A percentile compares a stretch with the other conserved stretches of the same genome.
Conservation (phyloP, 2,888 invertebrate species). For the Euzetes globulus region DNA sequence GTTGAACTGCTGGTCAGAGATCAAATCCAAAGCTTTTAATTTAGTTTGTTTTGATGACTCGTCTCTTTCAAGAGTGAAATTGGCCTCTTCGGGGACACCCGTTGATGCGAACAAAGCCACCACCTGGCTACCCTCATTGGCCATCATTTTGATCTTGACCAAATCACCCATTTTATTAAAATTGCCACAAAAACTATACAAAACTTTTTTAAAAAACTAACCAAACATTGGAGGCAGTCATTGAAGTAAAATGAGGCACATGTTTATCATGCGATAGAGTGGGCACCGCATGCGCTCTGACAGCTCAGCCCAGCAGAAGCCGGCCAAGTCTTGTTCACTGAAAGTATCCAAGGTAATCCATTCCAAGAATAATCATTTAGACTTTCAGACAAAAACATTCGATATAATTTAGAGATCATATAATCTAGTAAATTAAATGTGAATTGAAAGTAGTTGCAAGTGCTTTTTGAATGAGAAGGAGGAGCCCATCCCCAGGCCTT, state of each 20-base stretch:
- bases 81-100: neutral
- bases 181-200: too few relatives aligned
- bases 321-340: too few relatives aligned
- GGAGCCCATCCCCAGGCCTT: too few relatives aligned
- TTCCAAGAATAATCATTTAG: too few relatives aligned
- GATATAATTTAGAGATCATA: too few relatives aligned
- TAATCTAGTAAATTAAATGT: too few relatives aligned
- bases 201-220: too few relatives aligned
- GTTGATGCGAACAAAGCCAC: neutral
- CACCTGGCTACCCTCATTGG: neutral
- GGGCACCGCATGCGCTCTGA: conserved; percentile 2
- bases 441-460: too few relatives aligned
- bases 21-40: neutral
- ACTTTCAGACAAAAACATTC: too few relatives aligned
- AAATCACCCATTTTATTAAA: neutral
- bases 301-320: too few relatives aligned
- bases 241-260: neutral
- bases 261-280: neutral
- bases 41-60: neutral
- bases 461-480: too few relatives aligned
- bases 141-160: neutral
- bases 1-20: neutral
- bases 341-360: too few relatives aligned
- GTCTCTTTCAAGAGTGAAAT: neutral
- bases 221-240: neutral